Evolutionary conservation across 2,797 vertebrate genomes (phyloP).

Genomic region (Anomalospiza imberbis): DNA sequence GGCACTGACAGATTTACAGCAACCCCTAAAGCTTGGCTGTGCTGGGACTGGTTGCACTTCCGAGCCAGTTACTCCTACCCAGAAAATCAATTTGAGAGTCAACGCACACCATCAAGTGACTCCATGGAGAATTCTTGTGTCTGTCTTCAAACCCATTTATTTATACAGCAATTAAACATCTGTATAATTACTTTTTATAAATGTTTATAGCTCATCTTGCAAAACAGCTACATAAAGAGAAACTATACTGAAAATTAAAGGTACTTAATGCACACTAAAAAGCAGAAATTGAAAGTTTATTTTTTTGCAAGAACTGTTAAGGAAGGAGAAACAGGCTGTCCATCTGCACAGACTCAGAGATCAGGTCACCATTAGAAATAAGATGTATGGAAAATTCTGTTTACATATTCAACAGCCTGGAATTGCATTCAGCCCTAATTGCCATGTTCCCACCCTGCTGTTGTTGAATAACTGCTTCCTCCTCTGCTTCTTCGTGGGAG

Average conservation of each 20-base stretch:
- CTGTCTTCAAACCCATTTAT: neutral
- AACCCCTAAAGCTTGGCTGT: slow-evolving; percentile 3
- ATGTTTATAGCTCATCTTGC: neutral
- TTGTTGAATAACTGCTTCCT: neutral
- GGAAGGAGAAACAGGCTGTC: neutral
- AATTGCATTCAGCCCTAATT: neutral
- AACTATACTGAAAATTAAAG: neutral
- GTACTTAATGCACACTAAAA: neutral
- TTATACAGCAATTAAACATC: neutral
- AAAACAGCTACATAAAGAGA: neutral
- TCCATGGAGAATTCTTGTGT: neutral
- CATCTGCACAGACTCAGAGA: neutral
- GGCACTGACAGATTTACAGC: slow-evolving; percentile 35
- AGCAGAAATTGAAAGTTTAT: neutral
- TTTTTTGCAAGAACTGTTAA: neutral
- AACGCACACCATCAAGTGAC: neutral
- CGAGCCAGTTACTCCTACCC: neutral
- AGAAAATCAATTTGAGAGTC: slow-evolving; percentile 12
- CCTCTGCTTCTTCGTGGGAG: neutral
- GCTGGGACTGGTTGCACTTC: slow-evolving; percentile 12
- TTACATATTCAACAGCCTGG: neutral
- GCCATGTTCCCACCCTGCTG: neutral
- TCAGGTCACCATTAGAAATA: neutral
- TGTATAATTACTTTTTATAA: neutral
- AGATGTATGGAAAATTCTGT: neutral